Conservation (phyloP, 2,113 vertebrate genomes). For the Poicephalus meyeri region DNA sequence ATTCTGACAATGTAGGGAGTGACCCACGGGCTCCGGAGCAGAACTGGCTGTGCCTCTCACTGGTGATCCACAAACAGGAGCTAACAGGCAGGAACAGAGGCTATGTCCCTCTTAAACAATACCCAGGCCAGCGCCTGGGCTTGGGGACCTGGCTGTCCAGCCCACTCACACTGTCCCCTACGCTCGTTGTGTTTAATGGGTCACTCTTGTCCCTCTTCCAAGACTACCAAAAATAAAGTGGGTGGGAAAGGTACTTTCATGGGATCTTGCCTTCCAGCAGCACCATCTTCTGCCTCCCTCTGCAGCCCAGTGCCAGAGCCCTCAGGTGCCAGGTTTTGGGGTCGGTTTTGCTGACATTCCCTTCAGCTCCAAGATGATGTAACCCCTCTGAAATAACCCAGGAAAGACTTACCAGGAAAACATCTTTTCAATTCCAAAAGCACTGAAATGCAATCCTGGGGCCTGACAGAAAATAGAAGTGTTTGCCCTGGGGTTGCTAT, state of each 20-base stretch:
- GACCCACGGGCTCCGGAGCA: not conserved
- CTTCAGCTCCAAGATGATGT: not conserved
- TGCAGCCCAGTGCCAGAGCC: not conserved
- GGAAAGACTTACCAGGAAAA: not conserved
- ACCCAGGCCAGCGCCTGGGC: not conserved
- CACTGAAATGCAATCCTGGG: not conserved
- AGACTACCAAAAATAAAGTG: not conserved
- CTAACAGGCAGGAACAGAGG: not conserved
- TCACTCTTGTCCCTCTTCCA: not conserved
- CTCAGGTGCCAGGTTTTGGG: not conserved
- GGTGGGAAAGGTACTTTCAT: not conserved
- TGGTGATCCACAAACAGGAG: not conserved
- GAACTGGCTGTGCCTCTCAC: not conserved
- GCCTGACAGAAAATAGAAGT: not conserved
- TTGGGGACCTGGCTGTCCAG: not conserved
- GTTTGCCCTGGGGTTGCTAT: not conserved
- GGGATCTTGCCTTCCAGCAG: not conserved
- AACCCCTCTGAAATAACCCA: not conserved
- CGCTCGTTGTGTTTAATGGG: not conserved
- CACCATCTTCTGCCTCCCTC: not conserved
- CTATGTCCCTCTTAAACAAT: not conserved
- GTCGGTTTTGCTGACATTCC: not conserved
- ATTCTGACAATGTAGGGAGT: slow-evolving; percentile 40
- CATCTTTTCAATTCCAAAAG: not conserved
- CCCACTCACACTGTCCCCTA: not conserved